Percentiles rank a stretch among this genome's conserved stretches.
Evolutionary conservation across 2,888 invertebrate genomes (phyloP).

Genomic region (Pristionchus japonicus): DNA sequence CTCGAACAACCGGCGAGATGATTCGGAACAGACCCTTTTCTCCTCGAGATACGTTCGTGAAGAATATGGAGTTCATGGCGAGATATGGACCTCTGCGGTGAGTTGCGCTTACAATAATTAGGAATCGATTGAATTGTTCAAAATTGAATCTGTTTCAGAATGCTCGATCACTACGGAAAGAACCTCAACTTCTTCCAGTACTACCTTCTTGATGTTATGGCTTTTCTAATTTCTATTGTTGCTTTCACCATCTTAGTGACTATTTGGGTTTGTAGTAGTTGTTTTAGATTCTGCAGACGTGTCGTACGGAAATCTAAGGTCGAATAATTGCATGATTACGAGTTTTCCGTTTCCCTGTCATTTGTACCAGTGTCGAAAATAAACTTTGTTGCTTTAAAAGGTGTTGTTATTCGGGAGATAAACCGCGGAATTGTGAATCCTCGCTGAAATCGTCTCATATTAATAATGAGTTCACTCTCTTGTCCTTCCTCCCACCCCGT

Average conservation of each 20-base stretch:
- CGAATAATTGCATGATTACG: too few species aligned
- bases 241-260: neutral
- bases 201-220: conserved; percentile 26
- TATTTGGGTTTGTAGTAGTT: neutral
- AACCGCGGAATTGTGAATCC: too few species aligned
- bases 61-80: conserved; percentile 40
- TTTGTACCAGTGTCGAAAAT: too few species aligned
- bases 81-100: conserved; percentile 20
- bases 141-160: neutral
- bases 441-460: too few species aligned
- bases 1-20: neutral
- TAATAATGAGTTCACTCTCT: too few species aligned
- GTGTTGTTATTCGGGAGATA: too few species aligned
- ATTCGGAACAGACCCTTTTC: conserved; percentile 19
- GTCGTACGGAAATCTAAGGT: neutral
- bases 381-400: too few species aligned
- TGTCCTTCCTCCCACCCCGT: too few species aligned
- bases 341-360: too few species aligned
- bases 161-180: conserved; percentile 31
- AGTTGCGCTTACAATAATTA: neutral
- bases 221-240: neutral
- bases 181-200: conserved; percentile 30
- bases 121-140: neutral
- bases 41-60: conserved; percentile 23
- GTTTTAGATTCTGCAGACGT: neutral